Evolutionary conservation across 2,797 vertebrate genomes (phyloP).

Genomic region (Anomalospiza imberbis): DNA sequence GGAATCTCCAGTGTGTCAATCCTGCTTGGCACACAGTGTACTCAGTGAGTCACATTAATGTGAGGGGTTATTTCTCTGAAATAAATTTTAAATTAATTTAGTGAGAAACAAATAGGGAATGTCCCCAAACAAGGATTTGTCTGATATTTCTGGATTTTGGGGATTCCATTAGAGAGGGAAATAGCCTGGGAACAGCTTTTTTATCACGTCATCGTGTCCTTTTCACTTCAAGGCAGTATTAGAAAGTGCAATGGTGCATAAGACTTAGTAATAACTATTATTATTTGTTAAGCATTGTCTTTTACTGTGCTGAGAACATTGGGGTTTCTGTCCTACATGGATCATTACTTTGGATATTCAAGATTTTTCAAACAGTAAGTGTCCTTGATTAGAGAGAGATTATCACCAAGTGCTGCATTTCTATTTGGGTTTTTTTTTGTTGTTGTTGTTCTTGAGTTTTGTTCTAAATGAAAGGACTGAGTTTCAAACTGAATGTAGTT

Average conservation of each 20-base stretch:
- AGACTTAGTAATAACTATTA: constrained; percentile 45
- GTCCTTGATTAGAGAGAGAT: constrained; percentile 32
- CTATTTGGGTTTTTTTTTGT: background rate
- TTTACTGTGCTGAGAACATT: constrained; percentile 9
- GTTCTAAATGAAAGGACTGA: background rate
- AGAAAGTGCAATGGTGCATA: constrained; percentile 42
- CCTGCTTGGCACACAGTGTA: accelerated
- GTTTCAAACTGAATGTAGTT: background rate
- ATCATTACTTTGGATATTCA: constrained; percentile 36
- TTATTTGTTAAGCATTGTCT: constrained; percentile 52
- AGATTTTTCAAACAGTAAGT: constrained; percentile 25
- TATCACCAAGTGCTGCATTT: constrained; percentile 12
- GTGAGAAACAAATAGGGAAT: background rate
- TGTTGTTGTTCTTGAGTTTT: background rate
- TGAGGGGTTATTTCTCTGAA: background rate
- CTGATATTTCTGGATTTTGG: background rate
- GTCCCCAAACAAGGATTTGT: background rate
- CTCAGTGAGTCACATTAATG: background rate
- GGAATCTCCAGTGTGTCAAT: background rate
- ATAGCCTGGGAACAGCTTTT: constrained; percentile 4
- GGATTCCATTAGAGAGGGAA: background rate
- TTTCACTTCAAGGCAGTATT: constrained; percentile 33
- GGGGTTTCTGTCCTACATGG: constrained; percentile 17
- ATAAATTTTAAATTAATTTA: background rate
- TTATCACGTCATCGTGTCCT: background rate